These are phyloP conservation scores for Smittia aterrima DNA, from an alignment of 2,888 invertebrate genomes.

Conservation along the genomic window DNA sequence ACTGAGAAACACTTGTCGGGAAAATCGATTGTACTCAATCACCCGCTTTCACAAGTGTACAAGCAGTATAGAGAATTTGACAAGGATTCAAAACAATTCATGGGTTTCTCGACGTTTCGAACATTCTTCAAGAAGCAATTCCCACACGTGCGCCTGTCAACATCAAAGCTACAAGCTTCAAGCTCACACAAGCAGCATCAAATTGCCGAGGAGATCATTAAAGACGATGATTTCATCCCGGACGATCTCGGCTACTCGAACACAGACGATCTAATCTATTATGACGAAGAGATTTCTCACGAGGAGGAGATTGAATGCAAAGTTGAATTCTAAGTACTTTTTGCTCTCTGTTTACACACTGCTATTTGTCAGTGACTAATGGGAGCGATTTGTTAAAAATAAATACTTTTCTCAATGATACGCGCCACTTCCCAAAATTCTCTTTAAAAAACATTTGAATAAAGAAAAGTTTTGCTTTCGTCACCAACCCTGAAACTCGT, in stretches of 20 bases:
- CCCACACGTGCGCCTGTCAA: constrained; percentile 59
- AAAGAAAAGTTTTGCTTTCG: not conserved
- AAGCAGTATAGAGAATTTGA: constrained; percentile 61
- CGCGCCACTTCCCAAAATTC: no score
- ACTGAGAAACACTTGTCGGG: constrained; percentile 57
- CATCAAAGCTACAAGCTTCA: not conserved
- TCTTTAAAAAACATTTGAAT: no score
- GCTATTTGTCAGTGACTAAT: no score
- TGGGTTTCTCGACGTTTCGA: constrained; percentile 78
- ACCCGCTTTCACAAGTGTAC: constrained; percentile 68
- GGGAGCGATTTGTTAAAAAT: no score
- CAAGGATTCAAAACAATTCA: constrained; percentile 61
- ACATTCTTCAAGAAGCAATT: constrained; percentile 81
- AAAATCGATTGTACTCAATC: constrained; percentile 57
- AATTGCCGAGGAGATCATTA: not conserved
- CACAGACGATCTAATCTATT: constrained; percentile 31
- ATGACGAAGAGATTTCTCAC: constrained; percentile 21
- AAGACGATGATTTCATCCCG: not conserved
- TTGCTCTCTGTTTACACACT: no score
- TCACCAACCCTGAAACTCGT: no score
- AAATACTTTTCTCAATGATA: no score
- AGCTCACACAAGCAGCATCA: not conserved
- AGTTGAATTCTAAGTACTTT: not conserved
- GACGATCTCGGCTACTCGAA: not conserved
- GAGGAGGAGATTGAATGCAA: constrained; percentile 1